Conservation (phyloP, 2,113 vertebrate genomes). For the Glaucidium brasilianum region DNA sequence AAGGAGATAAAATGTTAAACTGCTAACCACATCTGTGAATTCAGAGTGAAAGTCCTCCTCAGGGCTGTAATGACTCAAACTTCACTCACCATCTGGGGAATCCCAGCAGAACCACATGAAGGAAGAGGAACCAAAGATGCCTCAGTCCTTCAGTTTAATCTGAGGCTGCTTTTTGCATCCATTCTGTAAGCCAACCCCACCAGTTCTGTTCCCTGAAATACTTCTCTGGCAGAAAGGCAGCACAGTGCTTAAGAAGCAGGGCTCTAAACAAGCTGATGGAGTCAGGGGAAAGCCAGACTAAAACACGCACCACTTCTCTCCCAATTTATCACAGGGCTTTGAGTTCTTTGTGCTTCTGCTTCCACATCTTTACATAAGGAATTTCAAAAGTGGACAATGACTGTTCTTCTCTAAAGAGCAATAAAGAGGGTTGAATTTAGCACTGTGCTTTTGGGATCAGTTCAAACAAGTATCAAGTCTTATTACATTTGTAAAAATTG, state of each 20-base stretch:
- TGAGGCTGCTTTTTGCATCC: neutral
- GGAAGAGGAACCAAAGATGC: neutral
- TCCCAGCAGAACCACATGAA: slow-evolving; percentile 40
- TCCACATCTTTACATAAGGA: neutral
- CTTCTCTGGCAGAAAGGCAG: neutral
- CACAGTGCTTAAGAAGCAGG: neutral
- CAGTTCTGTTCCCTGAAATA: slow-evolving; percentile 28
- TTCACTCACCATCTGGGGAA: slow-evolving; percentile 9
- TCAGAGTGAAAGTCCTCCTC: slow-evolving; percentile 36
- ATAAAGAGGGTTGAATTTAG: neutral
- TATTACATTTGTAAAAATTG: rapidly evolving
- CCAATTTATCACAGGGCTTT: neutral
- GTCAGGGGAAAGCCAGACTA: neutral
- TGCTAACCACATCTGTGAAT: slow-evolving; percentile 34
- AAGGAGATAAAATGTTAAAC: neutral
- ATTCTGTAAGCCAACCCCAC: neutral
- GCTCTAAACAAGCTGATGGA: neutral
- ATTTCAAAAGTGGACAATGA: neutral
- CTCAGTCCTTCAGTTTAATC: neutral
- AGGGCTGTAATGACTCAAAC: slow-evolving; percentile 12
- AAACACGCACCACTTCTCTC: neutral
- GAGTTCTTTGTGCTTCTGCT: neutral
- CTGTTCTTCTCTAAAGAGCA: neutral
- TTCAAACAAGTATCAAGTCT: neutral
- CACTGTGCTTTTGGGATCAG: neutral